Conservation (phyloP, 2,888 invertebrate species). For the Caenorhabditis doughertyi region DNA sequence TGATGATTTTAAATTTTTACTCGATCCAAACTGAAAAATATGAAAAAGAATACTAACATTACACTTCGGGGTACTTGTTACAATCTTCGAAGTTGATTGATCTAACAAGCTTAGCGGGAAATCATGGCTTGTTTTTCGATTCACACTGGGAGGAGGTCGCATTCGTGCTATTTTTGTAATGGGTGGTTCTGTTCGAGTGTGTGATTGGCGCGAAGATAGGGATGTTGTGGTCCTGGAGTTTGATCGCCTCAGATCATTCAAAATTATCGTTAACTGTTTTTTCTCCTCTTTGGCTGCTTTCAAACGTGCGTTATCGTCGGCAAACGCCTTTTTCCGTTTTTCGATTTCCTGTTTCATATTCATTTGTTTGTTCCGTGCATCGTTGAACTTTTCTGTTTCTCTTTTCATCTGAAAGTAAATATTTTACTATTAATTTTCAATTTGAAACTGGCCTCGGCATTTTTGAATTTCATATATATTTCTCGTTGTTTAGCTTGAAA, state of each 20-base stretch:
- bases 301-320: constrained; percentile 16
- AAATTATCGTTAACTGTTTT: constrained; percentile 21
- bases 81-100: constrained; percentile 52
- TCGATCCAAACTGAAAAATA: too few relatives aligned
- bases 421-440: background rate
- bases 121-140: constrained; percentile 24
- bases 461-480: constrained; percentile 40
- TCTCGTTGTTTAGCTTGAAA: constrained; percentile 54
- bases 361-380: constrained; percentile 7
- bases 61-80: constrained; percentile 42
- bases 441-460: background rate
- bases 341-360: constrained; percentile 39
- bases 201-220: background rate
- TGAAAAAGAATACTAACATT: constrained; percentile 26
- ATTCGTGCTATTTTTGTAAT: constrained; percentile 15
- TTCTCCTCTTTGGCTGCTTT: constrained; percentile 37
- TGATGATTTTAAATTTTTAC: background rate
- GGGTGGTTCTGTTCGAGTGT: constrained; percentile 24
- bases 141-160: background rate
- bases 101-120: constrained; percentile 11
- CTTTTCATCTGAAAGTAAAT: constrained; percentile 28
- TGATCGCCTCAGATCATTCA: background rate
- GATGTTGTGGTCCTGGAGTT: background rate
- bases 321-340: constrained; percentile 20
- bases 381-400: constrained; percentile 19